Base-by-base conservation (phyloP, 1,140 invertebrate species). In the Magallana ariakensis region DNA sequence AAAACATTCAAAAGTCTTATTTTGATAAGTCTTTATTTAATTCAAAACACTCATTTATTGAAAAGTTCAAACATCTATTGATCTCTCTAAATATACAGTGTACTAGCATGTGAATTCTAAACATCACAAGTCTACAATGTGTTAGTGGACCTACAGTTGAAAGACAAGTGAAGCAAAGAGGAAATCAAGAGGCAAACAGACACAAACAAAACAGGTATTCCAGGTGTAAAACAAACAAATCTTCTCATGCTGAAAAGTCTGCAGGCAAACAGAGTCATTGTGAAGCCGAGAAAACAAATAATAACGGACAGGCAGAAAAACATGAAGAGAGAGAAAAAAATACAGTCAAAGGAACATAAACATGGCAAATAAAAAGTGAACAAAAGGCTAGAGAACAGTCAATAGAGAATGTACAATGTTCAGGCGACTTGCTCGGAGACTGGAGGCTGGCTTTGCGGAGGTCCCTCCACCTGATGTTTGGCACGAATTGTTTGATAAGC, bases 401-500 rank as follows among this genome's bases (percentile, higher is more conserved):
- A 70, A 70, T 1, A 26, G 22, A 13, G 19, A 26, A 26, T 13
- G 66, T 70, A 70, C 66, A 70, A 26, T 70, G 66, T 22, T 70
- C 22, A 70, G 19, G 66, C 33, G 11, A 26, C 8, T 26, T 19
- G 66, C 26, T 70, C 66, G 26, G 22, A 26, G 66, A 26, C 11
- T 70, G 11, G 19, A 19, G 10, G 13, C 22, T 26, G 7, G 66
- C 22, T 22, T 11, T 22, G 22, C 22, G 58, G 58, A 16, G 58
- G 58, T n/a, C 58, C 58, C 13, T 46, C 33, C 19, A 26, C 66
- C 66, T 70, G 66, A 26, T 70, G 66, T 22, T 70, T 70, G 66
- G 66, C 66, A 70, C 66, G 66, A 33, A 70, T 70, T 26, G 66
- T 26, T 33, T 70, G 22, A 70, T 70, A 70, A 26, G 66, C 66